Percentiles rank a stretch among this genome's conserved stretches.
Conservation (phyloP, 2,113 vertebrate species). For the Hippopotamus amphibius region DNA sequence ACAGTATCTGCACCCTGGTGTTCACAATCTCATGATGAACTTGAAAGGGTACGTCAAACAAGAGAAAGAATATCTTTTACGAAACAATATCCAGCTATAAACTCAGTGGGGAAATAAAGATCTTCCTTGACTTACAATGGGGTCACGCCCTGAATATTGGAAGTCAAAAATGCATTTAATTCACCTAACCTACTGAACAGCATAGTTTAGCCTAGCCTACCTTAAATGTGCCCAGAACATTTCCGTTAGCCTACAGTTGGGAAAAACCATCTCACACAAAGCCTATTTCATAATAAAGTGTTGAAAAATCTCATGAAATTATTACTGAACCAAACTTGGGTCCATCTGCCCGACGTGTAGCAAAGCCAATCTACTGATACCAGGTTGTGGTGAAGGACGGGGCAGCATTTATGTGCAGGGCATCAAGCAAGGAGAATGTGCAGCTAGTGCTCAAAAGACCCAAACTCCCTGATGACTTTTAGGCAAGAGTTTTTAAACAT, state of each 20-base stretch:
- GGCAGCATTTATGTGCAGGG: not conserved
- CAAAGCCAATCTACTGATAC: not conserved
- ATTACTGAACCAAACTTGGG: not conserved
- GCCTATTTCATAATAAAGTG: not conserved
- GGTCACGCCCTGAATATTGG: not conserved
- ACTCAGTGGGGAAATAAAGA: constrained; percentile 27
- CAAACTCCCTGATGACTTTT: not conserved
- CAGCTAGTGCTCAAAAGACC: not conserved
- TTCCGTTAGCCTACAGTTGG: not conserved
- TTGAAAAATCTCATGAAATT: not conserved
- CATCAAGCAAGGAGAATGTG: not conserved
- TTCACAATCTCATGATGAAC: not conserved
- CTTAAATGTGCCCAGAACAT: not conserved
- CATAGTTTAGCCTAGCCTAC: not conserved
- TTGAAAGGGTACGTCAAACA: not conserved
- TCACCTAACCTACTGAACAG: not conserved
- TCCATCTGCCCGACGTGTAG: not conserved
- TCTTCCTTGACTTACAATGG: not conserved
- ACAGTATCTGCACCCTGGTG: not conserved
- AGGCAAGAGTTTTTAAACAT: not conserved
- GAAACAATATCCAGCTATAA: constrained; percentile 18
- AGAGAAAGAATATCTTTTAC: constrained; percentile 5
- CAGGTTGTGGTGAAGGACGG: not conserved
- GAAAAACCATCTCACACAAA: not conserved
- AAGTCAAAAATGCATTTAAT: not conserved